Evolutionary conservation across 2,888 invertebrate species (phyloP), one percentile per base, ranked within the genome.

Genomic region (Meiosimyza decipiens): DNA sequence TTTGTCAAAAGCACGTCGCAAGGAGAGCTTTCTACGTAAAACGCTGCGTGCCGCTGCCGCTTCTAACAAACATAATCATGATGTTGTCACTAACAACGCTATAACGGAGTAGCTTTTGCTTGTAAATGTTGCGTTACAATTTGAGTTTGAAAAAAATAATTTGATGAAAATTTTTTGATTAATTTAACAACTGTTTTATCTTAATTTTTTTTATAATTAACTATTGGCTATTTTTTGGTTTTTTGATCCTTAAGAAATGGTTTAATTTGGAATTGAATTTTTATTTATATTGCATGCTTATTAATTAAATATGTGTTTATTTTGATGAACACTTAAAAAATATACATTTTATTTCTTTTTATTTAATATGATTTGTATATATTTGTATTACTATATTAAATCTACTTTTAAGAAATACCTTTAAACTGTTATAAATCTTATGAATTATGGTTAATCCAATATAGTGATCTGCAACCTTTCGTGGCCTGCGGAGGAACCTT

Each of bases 21-120:
- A 86, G 74, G 82, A 86, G 77, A 89, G 88, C 83, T 88, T 88
- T 81, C 83, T 88, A 76, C 88, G 86, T 75, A 88, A 87, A 83
- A 88, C 85, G 60, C 83, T 86, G 77, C 84, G 82, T 78, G 85
- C 87, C 79, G 81, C 83, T 77, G 85, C 87, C 81, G 80, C 82
- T 78, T 82, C 79, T 72, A 84, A 73, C 77, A 85, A 81, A 59
- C 75, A 76, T 65, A 78, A 78, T 69, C 77, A 79, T 74, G 80
- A 81, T 76, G 77, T 73, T 77, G 79, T 81, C 76, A 81, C 83
- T 84, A 78, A 79, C 75, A 68, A 74, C 75, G 74, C 73, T 70
- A 60, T 77, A 75, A 75, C 72, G 72, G 76, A 79, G 69, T 78
- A 74, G 77, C 69, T 57, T 49, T 60, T 75, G 59, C 22, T 6